Evolutionary conservation across 1,140 invertebrate genomes (phyloP).

Genomic region (Aphaenogaster floridana): DNA sequence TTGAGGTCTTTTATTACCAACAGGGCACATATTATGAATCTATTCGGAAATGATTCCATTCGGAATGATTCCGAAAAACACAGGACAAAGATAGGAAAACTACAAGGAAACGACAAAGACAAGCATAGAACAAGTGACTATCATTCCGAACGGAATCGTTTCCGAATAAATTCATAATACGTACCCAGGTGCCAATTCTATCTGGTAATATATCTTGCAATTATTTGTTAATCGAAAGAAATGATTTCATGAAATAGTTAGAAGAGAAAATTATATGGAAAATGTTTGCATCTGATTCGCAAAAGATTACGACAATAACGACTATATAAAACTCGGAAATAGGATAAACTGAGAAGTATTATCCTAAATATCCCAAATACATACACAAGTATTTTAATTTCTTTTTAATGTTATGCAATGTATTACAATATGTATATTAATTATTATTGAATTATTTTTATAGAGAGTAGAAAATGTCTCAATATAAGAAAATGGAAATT

Average conservation of each 20-base stretch:
- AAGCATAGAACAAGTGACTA: too few relatives aligned
- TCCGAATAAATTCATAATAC: too few relatives aligned
- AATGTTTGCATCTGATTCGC: not conserved
- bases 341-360: not conserved
- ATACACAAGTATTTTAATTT: not conserved
- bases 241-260: not conserved
- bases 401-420: not conserved
- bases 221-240: not conserved
- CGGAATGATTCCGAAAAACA: too few relatives aligned
- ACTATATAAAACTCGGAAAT: not conserved
- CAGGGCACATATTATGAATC: too few relatives aligned
- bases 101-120: too few relatives aligned
- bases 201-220: not conserved
- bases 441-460: not conserved
- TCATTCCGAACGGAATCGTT: too few relatives aligned
- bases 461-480: not conserved
- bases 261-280: not conserved
- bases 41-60: too few relatives aligned
- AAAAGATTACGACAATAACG: not conserved
- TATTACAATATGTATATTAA: not conserved
- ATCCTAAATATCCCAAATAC: not conserved
- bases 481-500: not conserved
- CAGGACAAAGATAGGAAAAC: too few relatives aligned
- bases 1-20: not conserved
- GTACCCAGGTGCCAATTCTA: not conserved